A percentile compares a stretch with the other conserved stretches of the same genome.
phyloP scores from a whole-genome alignment of 2,113 vertebrate genomes.

The Parotia lawesii region DNA sequence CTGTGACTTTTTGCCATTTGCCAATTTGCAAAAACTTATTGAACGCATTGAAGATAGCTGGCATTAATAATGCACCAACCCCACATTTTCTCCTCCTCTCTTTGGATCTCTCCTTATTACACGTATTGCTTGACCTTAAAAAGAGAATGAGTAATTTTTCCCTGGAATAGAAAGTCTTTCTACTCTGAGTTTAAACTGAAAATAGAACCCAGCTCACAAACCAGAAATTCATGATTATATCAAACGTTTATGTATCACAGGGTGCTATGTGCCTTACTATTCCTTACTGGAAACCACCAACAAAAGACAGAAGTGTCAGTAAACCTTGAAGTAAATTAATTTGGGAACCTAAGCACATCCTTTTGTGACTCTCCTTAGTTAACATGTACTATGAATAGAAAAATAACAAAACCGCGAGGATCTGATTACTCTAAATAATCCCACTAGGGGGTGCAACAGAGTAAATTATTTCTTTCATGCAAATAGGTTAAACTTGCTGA shows the following conservation, averaged over 20 bases:
- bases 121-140: slow-evolving; percentile 9
- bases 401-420: background rate
- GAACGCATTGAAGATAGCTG: background rate
- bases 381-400: background rate
- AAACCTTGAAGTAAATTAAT: slow-evolving; percentile 28
- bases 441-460: slow-evolving; percentile 74
- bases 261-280: background rate
- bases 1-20: slow-evolving; percentile 5
- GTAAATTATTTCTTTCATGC: slow-evolving; percentile 64
- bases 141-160: slow-evolving; percentile 17
- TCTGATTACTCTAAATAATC: slow-evolving; percentile 4
- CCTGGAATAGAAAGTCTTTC: slow-evolving; percentile 6
- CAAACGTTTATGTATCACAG: background rate
- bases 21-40: background rate
- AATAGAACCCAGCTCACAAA: background rate
- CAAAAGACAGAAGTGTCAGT: background rate
- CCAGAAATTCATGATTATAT: background rate
- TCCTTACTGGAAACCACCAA: background rate
- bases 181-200: background rate
- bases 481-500: slow-evolving; percentile 45
- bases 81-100: background rate
- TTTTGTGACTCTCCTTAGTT: slow-evolving; percentile 16
- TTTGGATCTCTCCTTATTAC: slow-evolving; percentile 11
- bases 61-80: background rate
- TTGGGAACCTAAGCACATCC: background rate